Conservation (phyloP, 2,113 vertebrate genomes). For the Ardeotis arabs region DNA sequence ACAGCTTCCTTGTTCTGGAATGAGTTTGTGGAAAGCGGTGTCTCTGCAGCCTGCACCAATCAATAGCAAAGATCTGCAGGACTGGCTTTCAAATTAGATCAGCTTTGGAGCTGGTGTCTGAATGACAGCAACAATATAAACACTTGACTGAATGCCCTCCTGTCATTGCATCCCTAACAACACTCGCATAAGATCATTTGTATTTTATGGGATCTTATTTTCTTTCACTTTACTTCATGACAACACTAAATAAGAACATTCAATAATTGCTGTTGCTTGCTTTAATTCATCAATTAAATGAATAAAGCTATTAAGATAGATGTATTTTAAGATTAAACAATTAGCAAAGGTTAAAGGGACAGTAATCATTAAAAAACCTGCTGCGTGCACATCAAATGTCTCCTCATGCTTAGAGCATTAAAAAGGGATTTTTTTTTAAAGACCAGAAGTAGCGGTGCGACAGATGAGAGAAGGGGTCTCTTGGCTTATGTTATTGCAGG, state of each 20-base stretch:
- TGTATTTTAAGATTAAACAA: conserved; percentile 9
- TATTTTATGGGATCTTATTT: conserved; percentile 37
- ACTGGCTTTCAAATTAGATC: conserved; percentile 31
- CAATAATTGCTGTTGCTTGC: conserved; percentile 1
- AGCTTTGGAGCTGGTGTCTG: conserved; percentile 3
- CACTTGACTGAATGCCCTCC: conserved; percentile 17
- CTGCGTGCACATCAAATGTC: neutral
- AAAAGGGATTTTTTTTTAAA: neutral
- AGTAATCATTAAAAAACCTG: neutral
- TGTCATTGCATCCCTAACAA: conserved; percentile 14
- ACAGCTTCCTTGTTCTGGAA: neutral
- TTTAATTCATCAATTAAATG: conserved; percentile 31
- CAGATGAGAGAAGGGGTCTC: neutral
- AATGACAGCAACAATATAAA: conserved; percentile 24
- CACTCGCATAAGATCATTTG: neutral
- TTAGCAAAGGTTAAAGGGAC: conserved; percentile 26
- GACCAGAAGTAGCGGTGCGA: neutral
- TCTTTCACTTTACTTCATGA: conserved; percentile 6
- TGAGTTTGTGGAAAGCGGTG: neutral
- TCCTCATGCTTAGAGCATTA: neutral
- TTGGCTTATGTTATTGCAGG: neutral
- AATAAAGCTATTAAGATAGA: neutral
- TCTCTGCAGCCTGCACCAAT: neutral
- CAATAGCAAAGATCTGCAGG: conserved; percentile 20
- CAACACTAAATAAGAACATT: neutral